These are phyloP conservation scores for Cyclina sinensis DNA, from an alignment of 1,140 invertebrate genomes.

Conservation along the genomic window DNA sequence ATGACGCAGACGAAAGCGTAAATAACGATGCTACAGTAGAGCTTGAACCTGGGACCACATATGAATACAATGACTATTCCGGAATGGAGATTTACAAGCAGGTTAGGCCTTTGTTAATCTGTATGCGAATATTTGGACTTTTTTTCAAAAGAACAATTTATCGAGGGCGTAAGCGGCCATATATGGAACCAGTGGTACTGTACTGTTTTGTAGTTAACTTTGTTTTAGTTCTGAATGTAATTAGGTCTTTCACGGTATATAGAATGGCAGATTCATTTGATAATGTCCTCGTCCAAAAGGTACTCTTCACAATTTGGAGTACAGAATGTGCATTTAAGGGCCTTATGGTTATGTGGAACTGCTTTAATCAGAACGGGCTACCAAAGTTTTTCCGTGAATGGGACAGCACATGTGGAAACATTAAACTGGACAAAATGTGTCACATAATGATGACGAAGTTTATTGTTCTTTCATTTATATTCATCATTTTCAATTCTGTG, in stretches of 20 bases:
- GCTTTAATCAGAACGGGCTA: slow-evolving; percentile 40
- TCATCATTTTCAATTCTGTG: slow-evolving; percentile 55
- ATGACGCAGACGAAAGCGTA: not conserved
- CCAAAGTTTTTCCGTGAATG: slow-evolving; percentile 53
- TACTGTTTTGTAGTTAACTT: slow-evolving; percentile 55
- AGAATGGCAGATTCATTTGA: slow-evolving; percentile 36
- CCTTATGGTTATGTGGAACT: slow-evolving; percentile 28
- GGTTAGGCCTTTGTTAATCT: slow-evolving; percentile 36
- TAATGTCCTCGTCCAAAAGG: slow-evolving; percentile 32
- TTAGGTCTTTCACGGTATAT: slow-evolving; percentile 46
- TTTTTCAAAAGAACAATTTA: slow-evolving; percentile 39
- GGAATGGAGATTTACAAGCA: slow-evolving; percentile 26
- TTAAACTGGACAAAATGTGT: slow-evolving; percentile 38
- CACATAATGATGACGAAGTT: slow-evolving; percentile 48
- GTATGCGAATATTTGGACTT: slow-evolving; percentile 56
- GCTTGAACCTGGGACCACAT: not conserved
- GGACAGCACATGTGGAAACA: slow-evolving; percentile 21
- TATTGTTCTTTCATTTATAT: slow-evolving; percentile 38
- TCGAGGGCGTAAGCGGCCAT: not conserved
- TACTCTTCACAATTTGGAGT: slow-evolving; percentile 64
- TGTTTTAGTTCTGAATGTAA: slow-evolving; percentile 29
- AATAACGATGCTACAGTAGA: slow-evolving; percentile 1
- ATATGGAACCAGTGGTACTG: slow-evolving; percentile 27
- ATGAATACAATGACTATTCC: slow-evolving; percentile 14
- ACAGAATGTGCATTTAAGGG: slow-evolving; percentile 56